These are phyloP conservation scores for Sebastes oblongus DNA, from an alignment of 2,797 vertebrate genomes.

Conservation along the genomic window DNA sequence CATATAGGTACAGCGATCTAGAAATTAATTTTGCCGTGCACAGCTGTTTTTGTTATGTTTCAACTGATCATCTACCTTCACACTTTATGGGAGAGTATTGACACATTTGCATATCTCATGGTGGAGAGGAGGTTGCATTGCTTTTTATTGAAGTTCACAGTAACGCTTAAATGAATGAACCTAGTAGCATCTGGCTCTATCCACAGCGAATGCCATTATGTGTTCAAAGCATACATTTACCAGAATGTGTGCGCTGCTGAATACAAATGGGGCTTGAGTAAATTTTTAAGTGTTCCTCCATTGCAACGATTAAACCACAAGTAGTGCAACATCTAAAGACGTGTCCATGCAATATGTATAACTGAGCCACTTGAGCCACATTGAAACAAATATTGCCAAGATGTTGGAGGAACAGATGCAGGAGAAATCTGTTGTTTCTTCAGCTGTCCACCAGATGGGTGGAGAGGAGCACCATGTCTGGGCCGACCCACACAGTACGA, in stretches of 20 bases:
- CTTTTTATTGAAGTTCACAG: conserved; percentile 49
- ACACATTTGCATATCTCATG: conserved; percentile 57
- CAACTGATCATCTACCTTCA: conserved; percentile 37
- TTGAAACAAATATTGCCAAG: conserved; percentile 32
- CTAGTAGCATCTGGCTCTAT: conserved; percentile 6
- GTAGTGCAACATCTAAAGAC: conserved; percentile 58
- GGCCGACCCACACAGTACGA: conserved; percentile 46
- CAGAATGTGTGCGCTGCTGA: conserved; percentile 40
- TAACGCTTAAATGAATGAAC: conserved; percentile 15
- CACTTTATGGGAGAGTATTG: conserved; percentile 20
- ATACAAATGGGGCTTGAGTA: conserved; percentile 59
- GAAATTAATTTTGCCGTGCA: neutral
- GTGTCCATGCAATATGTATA: conserved; percentile 65
- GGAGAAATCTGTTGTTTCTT: conserved; percentile 20
- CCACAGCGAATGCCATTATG: conserved; percentile 41
- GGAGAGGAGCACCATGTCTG: conserved; percentile 68
- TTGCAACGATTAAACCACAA: conserved; percentile 43
- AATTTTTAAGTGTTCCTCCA: conserved; percentile 28
- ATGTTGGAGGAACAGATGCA: conserved; percentile 14
- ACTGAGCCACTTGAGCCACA: conserved; percentile 42
- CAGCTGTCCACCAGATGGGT: conserved; percentile 42
- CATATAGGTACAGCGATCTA: conserved; percentile 22
- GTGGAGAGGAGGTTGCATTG: conserved; percentile 30
- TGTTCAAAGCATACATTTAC: conserved; percentile 44
- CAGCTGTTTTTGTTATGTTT: conserved; percentile 16